A percentile compares a stretch with the other conserved stretches of the same genome.
Conservation (phyloP, 2,888 invertebrate species). For the Drosophila ezoana region DNA sequence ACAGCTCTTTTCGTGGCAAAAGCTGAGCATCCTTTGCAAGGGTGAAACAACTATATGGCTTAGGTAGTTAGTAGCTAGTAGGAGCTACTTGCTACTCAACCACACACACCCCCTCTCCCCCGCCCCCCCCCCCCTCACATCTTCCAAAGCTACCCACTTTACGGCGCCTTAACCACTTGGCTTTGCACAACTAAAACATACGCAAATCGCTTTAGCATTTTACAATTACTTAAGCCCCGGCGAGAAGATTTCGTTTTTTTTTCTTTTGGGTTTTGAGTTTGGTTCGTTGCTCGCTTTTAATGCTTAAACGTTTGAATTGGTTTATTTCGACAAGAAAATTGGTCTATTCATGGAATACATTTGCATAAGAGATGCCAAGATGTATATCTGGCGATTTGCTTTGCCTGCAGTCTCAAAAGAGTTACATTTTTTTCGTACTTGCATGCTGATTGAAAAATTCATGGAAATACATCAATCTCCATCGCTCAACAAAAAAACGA, state of each 20-base stretch:
- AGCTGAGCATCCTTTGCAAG: not conserved
- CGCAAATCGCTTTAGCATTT: constrained; percentile 63
- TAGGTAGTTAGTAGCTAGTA: not conserved
- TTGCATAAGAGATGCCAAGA: constrained; percentile 49
- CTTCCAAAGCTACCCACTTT: not conserved
- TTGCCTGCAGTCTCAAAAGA: constrained; percentile 25
- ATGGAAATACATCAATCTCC: constrained; percentile 61
- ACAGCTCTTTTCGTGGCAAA: no score
- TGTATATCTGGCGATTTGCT: not conserved
- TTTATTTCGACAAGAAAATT: constrained; percentile 39
- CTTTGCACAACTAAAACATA: constrained; percentile 60
- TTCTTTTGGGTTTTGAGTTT: constrained; percentile 2
- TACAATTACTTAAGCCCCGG: constrained; percentile 69
- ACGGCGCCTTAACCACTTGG: constrained; percentile 36
- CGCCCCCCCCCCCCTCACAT: not conserved
- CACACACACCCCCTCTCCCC: no score
- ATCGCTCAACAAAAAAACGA: constrained; percentile 14
- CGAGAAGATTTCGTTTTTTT: constrained; percentile 33
- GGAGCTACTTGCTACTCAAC: no score
- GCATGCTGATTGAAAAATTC: constrained; percentile 46
- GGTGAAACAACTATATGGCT: not conserved
- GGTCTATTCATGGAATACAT: constrained; percentile 46
- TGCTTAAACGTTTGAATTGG: constrained; percentile 31
- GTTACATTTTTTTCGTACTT: constrained; percentile 6
- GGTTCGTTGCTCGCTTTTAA: constrained; percentile 14